Conservation (phyloP, 1,140 invertebrate species). For the Hormaphis cornu region DNA sequence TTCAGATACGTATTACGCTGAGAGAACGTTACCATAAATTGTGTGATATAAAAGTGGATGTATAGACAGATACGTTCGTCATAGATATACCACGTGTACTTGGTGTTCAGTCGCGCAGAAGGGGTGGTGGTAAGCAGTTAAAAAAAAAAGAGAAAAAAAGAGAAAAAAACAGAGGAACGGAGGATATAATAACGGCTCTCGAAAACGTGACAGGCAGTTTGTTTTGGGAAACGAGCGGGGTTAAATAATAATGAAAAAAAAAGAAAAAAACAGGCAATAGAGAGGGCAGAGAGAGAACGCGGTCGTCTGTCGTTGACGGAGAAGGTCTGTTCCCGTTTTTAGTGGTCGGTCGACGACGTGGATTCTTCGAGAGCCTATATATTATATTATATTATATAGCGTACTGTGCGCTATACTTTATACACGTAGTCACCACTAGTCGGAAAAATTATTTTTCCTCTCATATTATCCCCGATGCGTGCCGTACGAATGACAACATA, state of each 20-base stretch:
- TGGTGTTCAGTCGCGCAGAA: too few relatives aligned
- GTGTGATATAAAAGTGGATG: slow-evolving; percentile 17
- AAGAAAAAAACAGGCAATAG: not conserved
- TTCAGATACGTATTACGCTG: not conserved
- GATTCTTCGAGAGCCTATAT: not conserved
- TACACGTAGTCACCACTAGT: too few relatives aligned
- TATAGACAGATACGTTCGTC: too few relatives aligned
- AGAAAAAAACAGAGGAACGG: not conserved
- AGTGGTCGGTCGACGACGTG: not conserved
- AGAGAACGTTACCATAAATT: slow-evolving; percentile 3
- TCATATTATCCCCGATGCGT: too few relatives aligned
- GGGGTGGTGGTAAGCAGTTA: too few relatives aligned
- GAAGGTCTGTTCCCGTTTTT: not conserved
- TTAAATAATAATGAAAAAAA: slow-evolving; percentile 27
- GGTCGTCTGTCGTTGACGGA: slow-evolving; percentile 13
- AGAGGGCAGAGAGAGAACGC: not conserved
- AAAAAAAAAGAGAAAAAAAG: not conserved
- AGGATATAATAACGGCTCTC: not conserved
- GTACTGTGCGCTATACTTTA: not conserved
- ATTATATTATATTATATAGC: not conserved
- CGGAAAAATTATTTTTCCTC: too few relatives aligned
- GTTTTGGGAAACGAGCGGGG: slow-evolving; percentile 6
- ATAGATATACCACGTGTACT: too few relatives aligned
- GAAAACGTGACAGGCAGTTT: slow-evolving; percentile 25
- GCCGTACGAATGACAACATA: too few relatives aligned